A percentile compares a stretch with the other conserved stretches of the same genome.
phyloP scores from a whole-genome alignment of 2,888 invertebrate genomes.

The Ectropis crepuscularia region DNA sequence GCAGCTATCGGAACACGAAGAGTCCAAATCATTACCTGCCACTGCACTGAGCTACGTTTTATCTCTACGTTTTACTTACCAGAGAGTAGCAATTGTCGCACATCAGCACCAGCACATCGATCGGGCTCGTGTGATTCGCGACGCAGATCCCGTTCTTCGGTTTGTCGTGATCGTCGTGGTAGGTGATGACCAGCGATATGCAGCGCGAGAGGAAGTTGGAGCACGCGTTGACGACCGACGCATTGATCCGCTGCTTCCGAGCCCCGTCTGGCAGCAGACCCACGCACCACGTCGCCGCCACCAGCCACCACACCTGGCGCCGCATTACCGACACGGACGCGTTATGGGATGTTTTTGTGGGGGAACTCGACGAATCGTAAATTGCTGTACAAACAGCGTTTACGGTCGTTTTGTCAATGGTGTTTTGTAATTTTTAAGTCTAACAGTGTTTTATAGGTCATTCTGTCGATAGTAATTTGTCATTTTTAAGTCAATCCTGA shows the following conservation, averaged over 20 bases:
- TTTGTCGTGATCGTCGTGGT: conserved; percentile 94
- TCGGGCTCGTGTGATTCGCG: conserved; percentile 99
- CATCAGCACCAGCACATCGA: conserved; percentile 98
- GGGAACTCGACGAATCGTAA: too few species aligned
- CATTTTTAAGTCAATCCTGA: too few species aligned
- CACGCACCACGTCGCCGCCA: conserved; percentile 93
- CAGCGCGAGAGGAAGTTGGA: conserved; percentile 97
- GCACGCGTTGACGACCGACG: conserved; percentile 93
- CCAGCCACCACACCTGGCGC: conserved; percentile 93
- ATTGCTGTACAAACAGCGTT: too few species aligned
- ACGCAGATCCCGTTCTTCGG: conserved; percentile 96
- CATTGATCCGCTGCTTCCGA: conserved; percentile 92
- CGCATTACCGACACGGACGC: not conserved
- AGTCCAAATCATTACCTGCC: too few species aligned
- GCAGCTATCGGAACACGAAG: too few species aligned
- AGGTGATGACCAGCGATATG: conserved; percentile 94
- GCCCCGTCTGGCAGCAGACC: conserved; percentile 92
- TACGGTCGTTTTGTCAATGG: too few species aligned
- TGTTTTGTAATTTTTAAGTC: too few species aligned
- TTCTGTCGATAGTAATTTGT: too few species aligned
- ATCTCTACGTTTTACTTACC: too few species aligned
- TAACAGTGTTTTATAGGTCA: too few species aligned
- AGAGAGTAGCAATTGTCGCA: conserved; percentile 98
- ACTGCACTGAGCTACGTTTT: too few species aligned
- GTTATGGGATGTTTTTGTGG: not conserved